A percentile compares a stretch with the other conserved stretches of the same genome.
Evolutionary conservation across 92 coral and sea anemone species (phyloP).

Genomic region (Parazoanthus swiftii): DNA sequence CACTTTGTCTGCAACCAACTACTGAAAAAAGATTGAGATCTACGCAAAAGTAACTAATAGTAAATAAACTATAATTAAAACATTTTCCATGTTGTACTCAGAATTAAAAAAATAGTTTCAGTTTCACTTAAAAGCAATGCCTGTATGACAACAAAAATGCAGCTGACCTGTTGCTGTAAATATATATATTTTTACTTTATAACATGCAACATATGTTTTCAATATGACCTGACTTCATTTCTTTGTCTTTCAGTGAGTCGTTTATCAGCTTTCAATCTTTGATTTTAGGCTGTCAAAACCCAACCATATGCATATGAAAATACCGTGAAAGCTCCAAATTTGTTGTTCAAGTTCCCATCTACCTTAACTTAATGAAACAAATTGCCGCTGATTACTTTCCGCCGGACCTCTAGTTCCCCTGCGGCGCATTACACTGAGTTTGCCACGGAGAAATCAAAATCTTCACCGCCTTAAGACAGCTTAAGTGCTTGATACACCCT

Average conservation of each 20-base stretch:
- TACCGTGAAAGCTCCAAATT: not conserved
- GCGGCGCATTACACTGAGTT: not conserved
- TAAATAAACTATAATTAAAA: too few species aligned
- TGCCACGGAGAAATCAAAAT: too few species aligned
- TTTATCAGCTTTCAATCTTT: not conserved
- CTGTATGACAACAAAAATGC: not conserved
- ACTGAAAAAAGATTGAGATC: too few species aligned
- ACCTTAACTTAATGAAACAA: not conserved
- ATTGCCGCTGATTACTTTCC: not conserved
- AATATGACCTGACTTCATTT: not conserved
- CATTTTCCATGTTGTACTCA: too few species aligned
- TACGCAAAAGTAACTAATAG: too few species aligned
- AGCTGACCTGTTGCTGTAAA: too few species aligned
- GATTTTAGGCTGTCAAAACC: not conserved
- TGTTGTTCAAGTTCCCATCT: too few species aligned
- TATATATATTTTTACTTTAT: not conserved
- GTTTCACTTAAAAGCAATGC: not conserved
- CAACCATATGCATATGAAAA: not conserved
- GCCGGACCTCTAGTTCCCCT: not conserved
- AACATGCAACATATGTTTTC: conserved; percentile 8
- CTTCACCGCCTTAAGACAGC: too few species aligned
- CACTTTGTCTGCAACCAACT: not conserved
- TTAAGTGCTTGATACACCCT: not conserved
- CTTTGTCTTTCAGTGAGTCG: not conserved
- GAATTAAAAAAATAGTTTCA: not conserved